These are phyloP conservation scores for Coranthus polyacanthus DNA, from an alignment of 2,797 vertebrate genomes.

Conservation along the genomic window DNA sequence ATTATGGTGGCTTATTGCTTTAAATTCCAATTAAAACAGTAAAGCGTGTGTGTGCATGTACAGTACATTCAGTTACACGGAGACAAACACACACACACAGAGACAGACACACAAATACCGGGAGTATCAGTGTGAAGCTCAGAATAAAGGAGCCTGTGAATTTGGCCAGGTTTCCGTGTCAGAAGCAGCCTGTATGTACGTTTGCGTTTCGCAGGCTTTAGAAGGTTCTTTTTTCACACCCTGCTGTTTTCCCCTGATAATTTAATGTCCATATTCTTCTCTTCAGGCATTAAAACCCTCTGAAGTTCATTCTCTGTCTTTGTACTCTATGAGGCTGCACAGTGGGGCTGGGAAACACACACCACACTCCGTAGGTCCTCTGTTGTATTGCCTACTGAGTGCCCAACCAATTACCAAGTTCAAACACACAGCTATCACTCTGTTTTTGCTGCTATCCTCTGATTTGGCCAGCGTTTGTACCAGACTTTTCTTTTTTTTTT, in stretches of 20 bases:
- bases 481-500: constrained; percentile 30
- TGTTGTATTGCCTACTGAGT: constrained; percentile 76
- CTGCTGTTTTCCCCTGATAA: constrained; percentile 87
- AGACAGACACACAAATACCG: constrained; percentile 44
- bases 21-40: constrained; percentile 76
- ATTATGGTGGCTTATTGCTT: constrained; percentile 66
- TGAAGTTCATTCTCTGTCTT: constrained; percentile 82
- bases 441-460: constrained; percentile 69
- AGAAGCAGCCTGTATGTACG: constrained; percentile 78
- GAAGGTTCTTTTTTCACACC: constrained; percentile 82
- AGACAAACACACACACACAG: constrained; percentile 14
- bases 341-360: constrained; percentile 80
- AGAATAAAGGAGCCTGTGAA: constrained; percentile 80
- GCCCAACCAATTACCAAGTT: constrained; percentile 82
- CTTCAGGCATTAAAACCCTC: constrained; percentile 84
- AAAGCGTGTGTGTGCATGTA: constrained; percentile 47
- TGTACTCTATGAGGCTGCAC: constrained; percentile 77
- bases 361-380: constrained; percentile 76
- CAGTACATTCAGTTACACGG: constrained; percentile 8
- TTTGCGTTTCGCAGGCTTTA: constrained; percentile 71
- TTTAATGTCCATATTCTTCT: constrained; percentile 84
- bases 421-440: constrained; percentile 78
- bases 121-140: constrained; percentile 80
- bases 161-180: constrained; percentile 85
- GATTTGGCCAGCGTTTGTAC: constrained; percentile 71